Base-by-base conservation (phyloP, 1,140 invertebrate species). In the Neodiprion pinetum region DNA sequence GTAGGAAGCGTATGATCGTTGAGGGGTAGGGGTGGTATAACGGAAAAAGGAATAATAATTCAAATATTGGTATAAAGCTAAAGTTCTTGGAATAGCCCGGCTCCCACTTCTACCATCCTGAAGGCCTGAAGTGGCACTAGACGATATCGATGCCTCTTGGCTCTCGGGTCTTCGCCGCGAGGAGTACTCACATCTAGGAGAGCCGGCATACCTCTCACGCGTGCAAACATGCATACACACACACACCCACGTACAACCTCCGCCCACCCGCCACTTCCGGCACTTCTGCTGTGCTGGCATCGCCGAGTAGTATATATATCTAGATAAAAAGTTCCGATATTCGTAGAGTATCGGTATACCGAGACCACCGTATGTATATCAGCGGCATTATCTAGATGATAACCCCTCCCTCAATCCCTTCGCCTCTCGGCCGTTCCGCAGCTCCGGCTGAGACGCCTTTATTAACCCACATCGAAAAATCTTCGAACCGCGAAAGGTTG, bases 141-240 rank as follows among this genome's bases (percentile, higher is more conserved):
- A 17, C 53, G 53, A 61, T 61, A 61, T 61, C 53, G 53, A 61
- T 61, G 53, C 53, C 53, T 61, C 53, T 61, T 61, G 53, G 53
- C 53, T 61, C 53, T 61, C 5, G 53, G 53, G 53, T 61, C 53
- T 61, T 61, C n/a, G 11, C 53, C 53, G 53, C 28, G 28, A 40
- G 28, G 28, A 40, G 28, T 40, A 61, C 28, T 40, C 28, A 40
- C 28, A 5, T 40, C 28, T 40, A 40, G 28, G 28, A 40, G 53
- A 61, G 53, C 53, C 53, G n/a, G 53, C 11, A 12, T 40, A 40
- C 28, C 53, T 61, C 7, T 61, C 53, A 61, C 53, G 53, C 53
- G 5, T 61, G 7, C 53, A 61, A 12, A 17, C 53, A 61, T 17
- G 8, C 53, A 61, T 1, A 61, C 8, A 61, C 9, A 12, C n/a